A percentile compares a stretch with the other conserved stretches of the same genome.
Evolutionary conservation across 2,113 vertebrate genomes (phyloP).

Genomic region (Numenius arquata): DNA sequence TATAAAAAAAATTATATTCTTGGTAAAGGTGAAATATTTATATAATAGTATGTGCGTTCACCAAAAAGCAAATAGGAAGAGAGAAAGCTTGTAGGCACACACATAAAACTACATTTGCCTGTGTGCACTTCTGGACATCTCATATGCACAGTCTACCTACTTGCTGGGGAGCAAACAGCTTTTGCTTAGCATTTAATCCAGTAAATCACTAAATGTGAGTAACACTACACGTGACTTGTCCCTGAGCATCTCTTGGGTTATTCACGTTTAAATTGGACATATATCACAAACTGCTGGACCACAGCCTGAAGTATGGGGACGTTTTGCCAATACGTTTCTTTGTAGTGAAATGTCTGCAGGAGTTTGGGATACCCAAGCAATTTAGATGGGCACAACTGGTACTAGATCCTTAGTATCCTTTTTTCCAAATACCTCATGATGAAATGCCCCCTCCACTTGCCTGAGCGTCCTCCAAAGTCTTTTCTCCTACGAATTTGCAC

Average conservation of each 20-base stretch:
- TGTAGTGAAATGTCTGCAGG: background rate
- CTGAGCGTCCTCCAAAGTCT: background rate
- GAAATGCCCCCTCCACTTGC: background rate
- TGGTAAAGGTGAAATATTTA: background rate
- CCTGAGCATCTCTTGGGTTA: background rate
- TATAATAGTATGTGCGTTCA: accelerated
- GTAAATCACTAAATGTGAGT: background rate
- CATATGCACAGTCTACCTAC: background rate
- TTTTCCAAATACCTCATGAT: background rate
- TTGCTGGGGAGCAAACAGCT: background rate
- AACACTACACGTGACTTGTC: background rate
- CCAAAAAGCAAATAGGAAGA: background rate
- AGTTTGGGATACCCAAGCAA: background rate
- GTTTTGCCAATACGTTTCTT: background rate
- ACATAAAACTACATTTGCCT: background rate
- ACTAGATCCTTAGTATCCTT: background rate
- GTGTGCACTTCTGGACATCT: background rate
- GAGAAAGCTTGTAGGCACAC: background rate
- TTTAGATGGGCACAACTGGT: background rate
- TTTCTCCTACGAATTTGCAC: background rate
- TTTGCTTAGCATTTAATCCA: background rate
- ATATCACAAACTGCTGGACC: background rate
- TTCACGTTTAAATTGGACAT: background rate
- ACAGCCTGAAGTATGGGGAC: background rate
- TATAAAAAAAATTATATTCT: background rate